Conservation (phyloP, 1,140 invertebrate genomes). For the Papilio polytes region DNA sequence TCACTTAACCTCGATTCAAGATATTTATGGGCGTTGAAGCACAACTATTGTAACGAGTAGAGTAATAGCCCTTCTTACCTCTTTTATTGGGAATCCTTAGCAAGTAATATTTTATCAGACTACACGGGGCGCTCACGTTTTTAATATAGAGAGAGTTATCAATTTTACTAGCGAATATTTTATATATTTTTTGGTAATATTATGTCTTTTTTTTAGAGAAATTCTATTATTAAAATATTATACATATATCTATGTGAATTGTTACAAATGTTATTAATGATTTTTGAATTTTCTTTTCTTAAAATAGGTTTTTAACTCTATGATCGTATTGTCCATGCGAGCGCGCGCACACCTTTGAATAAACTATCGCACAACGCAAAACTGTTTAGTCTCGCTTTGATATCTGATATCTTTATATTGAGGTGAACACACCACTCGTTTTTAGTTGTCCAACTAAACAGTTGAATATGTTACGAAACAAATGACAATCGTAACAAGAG, state of each 20-base stretch:
- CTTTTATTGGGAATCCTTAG: slow-evolving; percentile 38
- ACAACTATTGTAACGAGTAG: slow-evolving; percentile 39
- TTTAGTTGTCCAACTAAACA: too few species aligned
- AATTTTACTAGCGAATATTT: slow-evolving; percentile 15
- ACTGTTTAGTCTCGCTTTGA: too few species aligned
- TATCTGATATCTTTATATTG: too few species aligned
- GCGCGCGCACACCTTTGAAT: too few species aligned
- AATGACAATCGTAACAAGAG: too few species aligned
- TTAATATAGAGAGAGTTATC: slow-evolving; percentile 3
- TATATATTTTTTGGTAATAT: neutral
- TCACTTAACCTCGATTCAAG: slow-evolving; percentile 40
- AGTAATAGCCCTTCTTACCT: slow-evolving; percentile 39
- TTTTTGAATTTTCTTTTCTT: neutral
- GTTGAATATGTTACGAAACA: too few species aligned
- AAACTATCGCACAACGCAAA: too few species aligned
- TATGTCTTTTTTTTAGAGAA: neutral
- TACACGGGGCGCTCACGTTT: slow-evolving; percentile 8
- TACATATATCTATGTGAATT: neutral
- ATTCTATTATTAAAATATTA: neutral
- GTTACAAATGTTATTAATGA: too few species aligned
- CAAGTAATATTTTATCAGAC: slow-evolving; percentile 26
- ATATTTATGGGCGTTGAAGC: slow-evolving; percentile 37
- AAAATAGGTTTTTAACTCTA: neutral
- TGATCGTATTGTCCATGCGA: neutral
- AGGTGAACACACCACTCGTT: too few species aligned